phyloP scores from a whole-genome alignment of 1,140 invertebrate genomes.

The Dendrolimus kikuchii region DNA sequence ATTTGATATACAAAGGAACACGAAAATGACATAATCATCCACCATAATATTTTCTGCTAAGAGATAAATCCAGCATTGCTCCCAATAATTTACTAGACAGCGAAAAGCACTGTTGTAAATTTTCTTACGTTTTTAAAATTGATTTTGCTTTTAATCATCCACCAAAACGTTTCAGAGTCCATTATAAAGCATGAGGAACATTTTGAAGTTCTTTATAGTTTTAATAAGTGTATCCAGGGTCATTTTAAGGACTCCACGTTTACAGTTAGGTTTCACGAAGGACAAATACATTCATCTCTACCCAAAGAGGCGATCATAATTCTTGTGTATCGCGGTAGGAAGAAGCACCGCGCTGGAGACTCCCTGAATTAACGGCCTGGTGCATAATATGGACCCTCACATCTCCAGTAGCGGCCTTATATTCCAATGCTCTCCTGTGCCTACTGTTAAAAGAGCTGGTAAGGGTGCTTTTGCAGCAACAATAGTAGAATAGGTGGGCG shows the following conservation, averaged over 20 bases:
- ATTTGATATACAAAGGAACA: no score
- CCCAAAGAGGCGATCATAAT: conserved; percentile 16
- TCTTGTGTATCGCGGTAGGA: conserved; percentile 25
- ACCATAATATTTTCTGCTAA: no score
- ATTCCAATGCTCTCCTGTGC: conserved; percentile 69
- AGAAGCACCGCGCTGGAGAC: conserved; percentile 18
- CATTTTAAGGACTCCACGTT: not conserved
- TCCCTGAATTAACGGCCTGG: conserved; percentile 14
- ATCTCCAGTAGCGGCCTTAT: conserved; percentile 74
- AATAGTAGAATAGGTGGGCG: conserved; percentile 85
- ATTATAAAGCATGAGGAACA: no score
- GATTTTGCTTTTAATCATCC: no score
- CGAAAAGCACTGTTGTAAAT: no score
- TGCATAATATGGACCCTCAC: conserved; percentile 85
- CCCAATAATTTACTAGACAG: no score
- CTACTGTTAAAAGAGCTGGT: conserved; percentile 73
- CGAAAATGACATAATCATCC: no score
- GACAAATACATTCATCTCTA: no score
- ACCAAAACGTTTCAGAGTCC: no score
- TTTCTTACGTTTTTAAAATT: no score
- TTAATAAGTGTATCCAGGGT: not conserved
- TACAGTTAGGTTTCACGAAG: not conserved
- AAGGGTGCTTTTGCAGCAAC: conserved; percentile 86
- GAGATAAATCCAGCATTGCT: no score
- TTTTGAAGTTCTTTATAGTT: no score